Conservation (phyloP, 2,888 invertebrate genomes). For the Scotopteryx bipunctaria region DNA sequence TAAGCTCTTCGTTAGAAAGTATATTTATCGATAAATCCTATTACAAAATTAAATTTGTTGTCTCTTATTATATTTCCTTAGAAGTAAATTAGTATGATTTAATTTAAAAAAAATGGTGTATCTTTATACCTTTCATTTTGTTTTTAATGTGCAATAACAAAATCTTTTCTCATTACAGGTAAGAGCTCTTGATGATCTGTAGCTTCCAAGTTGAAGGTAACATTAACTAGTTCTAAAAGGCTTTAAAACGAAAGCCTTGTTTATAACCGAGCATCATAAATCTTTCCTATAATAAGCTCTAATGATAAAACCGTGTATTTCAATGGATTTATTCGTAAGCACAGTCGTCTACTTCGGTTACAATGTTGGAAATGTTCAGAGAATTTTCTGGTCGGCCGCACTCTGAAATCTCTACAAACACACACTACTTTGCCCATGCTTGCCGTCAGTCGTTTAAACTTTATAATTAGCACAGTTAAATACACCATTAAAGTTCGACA, state of each 20-base stretch:
- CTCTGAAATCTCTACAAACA: conserved; percentile 52
- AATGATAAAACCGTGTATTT: conserved; percentile 30
- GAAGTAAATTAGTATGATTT: conserved; percentile 42
- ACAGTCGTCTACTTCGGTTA: conserved; percentile 15
- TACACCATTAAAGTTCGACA: conserved; percentile 79
- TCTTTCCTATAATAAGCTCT: conserved; percentile 36
- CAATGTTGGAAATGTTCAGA: conserved; percentile 31
- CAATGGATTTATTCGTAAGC: conserved; percentile 24
- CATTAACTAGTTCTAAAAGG: conserved; percentile 36
- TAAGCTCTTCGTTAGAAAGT: conserved; percentile 46
- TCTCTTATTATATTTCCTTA: conserved; percentile 33
- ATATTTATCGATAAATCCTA: conserved; percentile 48
- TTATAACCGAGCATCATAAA: conserved; percentile 35
- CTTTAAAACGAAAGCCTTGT: conserved; percentile 43
- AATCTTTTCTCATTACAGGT: conserved; percentile 48
- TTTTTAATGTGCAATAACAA: conserved; percentile 10
- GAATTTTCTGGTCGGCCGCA: conserved; percentile 39
- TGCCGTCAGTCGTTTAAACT: conserved; percentile 59
- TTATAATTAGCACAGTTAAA: conserved; percentile 77
- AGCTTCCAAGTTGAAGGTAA: conserved; percentile 39
- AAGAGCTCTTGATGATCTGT: conserved; percentile 33
- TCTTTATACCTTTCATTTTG: too few relatives aligned
- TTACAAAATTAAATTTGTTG: conserved; percentile 43
- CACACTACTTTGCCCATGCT: conserved; percentile 47
- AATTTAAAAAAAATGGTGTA: too few relatives aligned